phyloP scores from a whole-genome alignment of 2,113 vertebrate species.

The Aspidoscelis tigris region DNA sequence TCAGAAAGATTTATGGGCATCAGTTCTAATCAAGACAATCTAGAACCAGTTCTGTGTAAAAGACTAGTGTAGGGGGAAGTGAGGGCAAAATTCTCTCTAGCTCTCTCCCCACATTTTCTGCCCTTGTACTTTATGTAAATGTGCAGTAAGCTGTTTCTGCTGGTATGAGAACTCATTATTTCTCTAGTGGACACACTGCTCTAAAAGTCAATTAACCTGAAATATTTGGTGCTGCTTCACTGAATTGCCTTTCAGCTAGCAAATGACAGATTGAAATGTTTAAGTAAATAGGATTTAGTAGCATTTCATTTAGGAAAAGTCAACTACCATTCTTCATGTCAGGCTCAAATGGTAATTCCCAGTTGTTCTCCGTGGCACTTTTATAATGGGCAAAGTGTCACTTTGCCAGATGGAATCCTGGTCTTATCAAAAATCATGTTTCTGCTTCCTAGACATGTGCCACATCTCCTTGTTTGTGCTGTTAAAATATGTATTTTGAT shows the following conservation, averaged over 20 bases:
- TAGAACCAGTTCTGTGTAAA: neutral
- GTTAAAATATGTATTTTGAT: neutral
- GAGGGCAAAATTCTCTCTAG: neutral
- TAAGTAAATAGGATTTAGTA: constrained; percentile 28
- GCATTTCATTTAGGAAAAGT: constrained; percentile 16
- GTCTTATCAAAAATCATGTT: neutral
- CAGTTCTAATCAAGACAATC: neutral
- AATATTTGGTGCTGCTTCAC: neutral
- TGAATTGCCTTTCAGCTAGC: neutral
- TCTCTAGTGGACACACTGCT: neutral
- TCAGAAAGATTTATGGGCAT: constrained; percentile 25
- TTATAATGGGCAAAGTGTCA: constrained; percentile 8
- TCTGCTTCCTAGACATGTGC: neutral
- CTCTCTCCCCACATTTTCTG: too few species aligned
- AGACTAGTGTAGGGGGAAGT: neutral
- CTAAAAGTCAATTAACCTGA: neutral
- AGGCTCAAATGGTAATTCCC: constrained; percentile 4
- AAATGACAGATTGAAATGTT: constrained; percentile 32
- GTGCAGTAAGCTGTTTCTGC: neutral
- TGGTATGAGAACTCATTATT: neutral
- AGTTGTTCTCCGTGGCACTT: neutral
- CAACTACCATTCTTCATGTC: constrained; percentile 10
- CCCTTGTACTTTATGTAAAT: neutral
- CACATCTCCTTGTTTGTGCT: neutral
- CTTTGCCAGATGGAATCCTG: neutral